Evolutionary conservation across 2,888 invertebrate species (phyloP).

Genomic region (Reticulitermes lucifugus): DNA sequence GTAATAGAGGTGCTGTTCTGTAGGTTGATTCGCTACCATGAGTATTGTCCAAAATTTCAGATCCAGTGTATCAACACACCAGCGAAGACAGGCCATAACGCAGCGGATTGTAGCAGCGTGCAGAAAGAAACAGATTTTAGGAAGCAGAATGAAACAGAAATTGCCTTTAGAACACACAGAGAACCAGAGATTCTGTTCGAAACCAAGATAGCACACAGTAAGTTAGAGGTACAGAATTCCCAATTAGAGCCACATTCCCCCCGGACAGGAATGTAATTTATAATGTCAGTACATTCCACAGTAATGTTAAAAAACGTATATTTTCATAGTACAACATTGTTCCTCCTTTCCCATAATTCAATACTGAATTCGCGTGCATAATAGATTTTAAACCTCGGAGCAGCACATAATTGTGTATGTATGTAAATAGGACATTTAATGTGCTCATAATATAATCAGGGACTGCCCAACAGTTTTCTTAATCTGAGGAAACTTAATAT

Average conservation of each 20-base stretch:
- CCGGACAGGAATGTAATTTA: background rate
- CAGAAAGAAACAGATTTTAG: no score
- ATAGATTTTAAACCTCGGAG: conserved; percentile 1
- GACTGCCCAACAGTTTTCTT: background rate
- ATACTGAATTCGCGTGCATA: background rate
- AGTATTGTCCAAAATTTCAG: conserved; percentile 5
- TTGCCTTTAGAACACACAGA: no score
- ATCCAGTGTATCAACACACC: background rate
- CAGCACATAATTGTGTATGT: no score
- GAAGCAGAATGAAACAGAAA: no score
- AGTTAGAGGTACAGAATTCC: background rate
- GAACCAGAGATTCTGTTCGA: no score
- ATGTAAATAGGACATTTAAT: no score
- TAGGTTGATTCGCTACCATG: background rate
- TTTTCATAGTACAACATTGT: conserved; percentile 29
- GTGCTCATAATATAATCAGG: background rate
- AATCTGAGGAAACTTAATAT: no score
- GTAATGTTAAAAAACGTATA: background rate
- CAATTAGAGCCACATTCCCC: background rate
- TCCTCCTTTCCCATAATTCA: conserved; percentile 16
- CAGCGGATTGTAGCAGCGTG: no score
- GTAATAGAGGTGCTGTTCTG: no score
- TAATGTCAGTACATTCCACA: conserved; percentile 14
- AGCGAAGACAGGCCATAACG: background rate
- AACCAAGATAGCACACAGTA: no score